Base-by-base conservation (phyloP, 2,888 invertebrate genomes). In the Himalopsyche kuldschensis region DNA sequence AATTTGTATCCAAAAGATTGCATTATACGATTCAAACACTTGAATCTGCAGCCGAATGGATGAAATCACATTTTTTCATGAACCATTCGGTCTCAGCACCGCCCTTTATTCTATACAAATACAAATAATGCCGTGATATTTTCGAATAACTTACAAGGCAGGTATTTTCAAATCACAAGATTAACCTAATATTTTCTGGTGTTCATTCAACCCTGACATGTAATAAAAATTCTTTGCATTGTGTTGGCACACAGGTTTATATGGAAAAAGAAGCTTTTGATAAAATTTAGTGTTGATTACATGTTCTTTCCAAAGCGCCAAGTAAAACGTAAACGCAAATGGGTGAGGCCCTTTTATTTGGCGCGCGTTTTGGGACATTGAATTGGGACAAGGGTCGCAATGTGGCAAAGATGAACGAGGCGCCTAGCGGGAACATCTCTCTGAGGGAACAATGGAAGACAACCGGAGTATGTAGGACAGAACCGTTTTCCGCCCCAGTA, bases 371-470 rank as follows among this genome's bases (percentile, higher is more conserved):
- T 31, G 80, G 80, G 80, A 79, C 31, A 31, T 30, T 32, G 32
- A 75, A 75, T 75, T 27, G 79, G 63, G 80, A 69, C 80, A 41
- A 80, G 80, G 80, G 80, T 80, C 24, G 55, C 31, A 20, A 80
- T 80, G 80, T 80, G 80, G 63, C 32, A 27, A 32, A 48, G 75
- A 75, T 75, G 75, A 75, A 75, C 75, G 75, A 75, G 75, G 30
- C 75, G 30, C 32, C 69, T 81, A 31, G 35, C 17, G 69, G 27
- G 32, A 32, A 17, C 27, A 69, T 30, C 55, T 80, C 35, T 48
- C 55, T 32, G 32, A 63, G 69, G 48, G 75, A 31, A 31, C 55
- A 55, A 55, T 55, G 20, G 55, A 55, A 55, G 24, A 55, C 55
- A 24, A 24, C 55, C 55, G 55, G 55, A 55, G 55, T 55, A 24